Evolutionary conservation across 2,113 vertebrate genomes (phyloP).

Genomic region (Phylloscopus trochilus): DNA sequence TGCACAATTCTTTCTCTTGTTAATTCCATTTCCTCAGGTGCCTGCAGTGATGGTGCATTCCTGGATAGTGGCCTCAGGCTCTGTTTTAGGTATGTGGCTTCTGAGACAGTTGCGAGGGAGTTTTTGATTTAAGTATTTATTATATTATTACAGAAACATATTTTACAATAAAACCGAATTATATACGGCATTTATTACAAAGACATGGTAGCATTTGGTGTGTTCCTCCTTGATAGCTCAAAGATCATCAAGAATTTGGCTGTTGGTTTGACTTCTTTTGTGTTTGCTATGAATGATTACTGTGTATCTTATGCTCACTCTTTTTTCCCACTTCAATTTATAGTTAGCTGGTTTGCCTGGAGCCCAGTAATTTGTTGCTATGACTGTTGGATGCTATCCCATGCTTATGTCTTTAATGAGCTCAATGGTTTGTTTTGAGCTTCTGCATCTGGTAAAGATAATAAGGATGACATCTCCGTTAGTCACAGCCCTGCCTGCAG

Average conservation of each 20-base stretch:
- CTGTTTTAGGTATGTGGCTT: too few species aligned
- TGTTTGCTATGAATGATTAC: slow-evolving; percentile 17
- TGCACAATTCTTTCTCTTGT: too few species aligned
- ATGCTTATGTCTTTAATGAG: slow-evolving; percentile 63
- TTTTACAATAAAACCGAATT: too few species aligned
- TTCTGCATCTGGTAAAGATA: slow-evolving; percentile 61
- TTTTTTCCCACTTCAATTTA: slow-evolving; percentile 9
- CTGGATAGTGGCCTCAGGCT: too few species aligned
- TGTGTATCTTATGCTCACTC: neutral
- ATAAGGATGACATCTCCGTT: slow-evolving; percentile 58
- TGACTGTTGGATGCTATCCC: slow-evolving; percentile 39
- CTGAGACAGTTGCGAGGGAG: too few species aligned
- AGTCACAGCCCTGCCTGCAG: slow-evolving; percentile 56
- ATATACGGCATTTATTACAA: too few species aligned
- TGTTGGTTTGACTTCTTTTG: neutral
- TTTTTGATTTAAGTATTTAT: too few species aligned
- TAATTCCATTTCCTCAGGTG: too few species aligned
- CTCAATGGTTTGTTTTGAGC: slow-evolving; percentile 23
- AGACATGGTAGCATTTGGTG: neutral
- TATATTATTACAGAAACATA: too few species aligned
- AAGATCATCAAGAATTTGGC: neutral
- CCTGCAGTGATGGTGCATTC: too few species aligned
- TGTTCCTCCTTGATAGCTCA: neutral
- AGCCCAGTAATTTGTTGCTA: slow-evolving; percentile 53
- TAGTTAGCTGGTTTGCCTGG: slow-evolving; percentile 26